Conservation (phyloP, 2,113 vertebrate genomes). For the Corythoichthys intestinalis region DNA sequence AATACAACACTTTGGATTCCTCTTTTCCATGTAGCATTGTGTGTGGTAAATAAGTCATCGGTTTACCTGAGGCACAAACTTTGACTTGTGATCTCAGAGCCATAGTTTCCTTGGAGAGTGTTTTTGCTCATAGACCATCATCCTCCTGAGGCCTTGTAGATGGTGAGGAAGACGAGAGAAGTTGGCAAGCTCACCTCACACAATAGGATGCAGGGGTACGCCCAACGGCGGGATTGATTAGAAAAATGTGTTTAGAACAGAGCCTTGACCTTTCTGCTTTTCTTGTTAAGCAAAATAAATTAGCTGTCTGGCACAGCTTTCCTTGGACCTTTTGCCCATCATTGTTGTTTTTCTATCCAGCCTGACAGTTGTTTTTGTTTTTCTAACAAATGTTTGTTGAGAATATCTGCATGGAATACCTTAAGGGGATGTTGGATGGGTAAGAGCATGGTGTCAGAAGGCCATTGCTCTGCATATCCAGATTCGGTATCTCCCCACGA, state of each 20-base stretch:
- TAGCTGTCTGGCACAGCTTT: slow-evolving; percentile 37
- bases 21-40: neutral
- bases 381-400: slow-evolving; percentile 25
- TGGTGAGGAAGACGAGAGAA: slow-evolving; percentile 30
- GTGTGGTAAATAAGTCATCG: slow-evolving; percentile 23
- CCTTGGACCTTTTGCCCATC: slow-evolving; percentile 38
- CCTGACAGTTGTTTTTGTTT: slow-evolving; percentile 18
- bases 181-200: slow-evolving; percentile 45
- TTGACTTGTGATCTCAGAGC: slow-evolving; percentile 41
- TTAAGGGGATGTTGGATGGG: slow-evolving; percentile 12
- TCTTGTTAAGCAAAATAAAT: slow-evolving; percentile 45
- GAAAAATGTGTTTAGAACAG: slow-evolving; percentile 50
- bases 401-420: slow-evolving; percentile 23
- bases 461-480: neutral
- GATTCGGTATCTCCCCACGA: neutral
- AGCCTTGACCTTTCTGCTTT: slow-evolving; percentile 52
- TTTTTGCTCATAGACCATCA: slow-evolving; percentile 5
- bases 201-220: slow-evolving; percentile 40
- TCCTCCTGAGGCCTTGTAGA: slow-evolving; percentile 45
- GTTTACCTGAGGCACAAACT: slow-evolving; percentile 45
- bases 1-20: neutral
- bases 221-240: slow-evolving; percentile 46
- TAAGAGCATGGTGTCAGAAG: neutral
- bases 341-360: slow-evolving; percentile 33
- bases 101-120: slow-evolving; percentile 22